Conservation (phyloP, 2,113 vertebrate genomes). For the Tonatia bakeri region DNA sequence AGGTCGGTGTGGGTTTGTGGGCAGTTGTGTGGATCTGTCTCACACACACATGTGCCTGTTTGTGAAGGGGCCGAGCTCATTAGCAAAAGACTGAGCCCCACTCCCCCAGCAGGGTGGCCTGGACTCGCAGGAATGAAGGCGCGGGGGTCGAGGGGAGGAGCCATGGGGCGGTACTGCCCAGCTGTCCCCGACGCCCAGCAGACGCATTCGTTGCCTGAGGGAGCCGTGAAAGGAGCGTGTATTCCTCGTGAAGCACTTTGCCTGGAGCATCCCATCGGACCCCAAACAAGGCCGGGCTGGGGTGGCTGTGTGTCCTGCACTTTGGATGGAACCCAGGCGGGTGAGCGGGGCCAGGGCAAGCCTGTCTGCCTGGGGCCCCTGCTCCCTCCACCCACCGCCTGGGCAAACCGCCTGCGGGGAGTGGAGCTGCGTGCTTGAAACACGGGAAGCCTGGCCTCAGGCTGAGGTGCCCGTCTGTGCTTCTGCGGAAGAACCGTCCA, state of each 20-base stretch:
- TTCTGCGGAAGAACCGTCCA: rapidly evolving
- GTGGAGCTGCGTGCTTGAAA: rapidly evolving
- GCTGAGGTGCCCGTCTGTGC: rapidly evolving
- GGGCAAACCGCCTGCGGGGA: background rate
- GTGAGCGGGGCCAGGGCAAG: rapidly evolving
- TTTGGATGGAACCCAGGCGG: rapidly evolving
- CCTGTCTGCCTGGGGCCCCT: rapidly evolving
- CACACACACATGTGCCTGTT: rapidly evolving
- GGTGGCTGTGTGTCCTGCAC: rapidly evolving
- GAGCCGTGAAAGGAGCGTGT: rapidly evolving
- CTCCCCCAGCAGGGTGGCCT: no score
- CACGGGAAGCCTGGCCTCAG: background rate
- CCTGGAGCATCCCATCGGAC: rapidly evolving
- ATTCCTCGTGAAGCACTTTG: rapidly evolving
- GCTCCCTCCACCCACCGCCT: rapidly evolving
- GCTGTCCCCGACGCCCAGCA: background rate
- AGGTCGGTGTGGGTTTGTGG: rapidly evolving
- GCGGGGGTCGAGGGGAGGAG: background rate
- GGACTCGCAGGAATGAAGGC: rapidly evolving
- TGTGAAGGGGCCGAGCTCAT: background rate
- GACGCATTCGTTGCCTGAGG: no score
- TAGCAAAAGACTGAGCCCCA: background rate
- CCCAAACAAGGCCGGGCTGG: rapidly evolving
- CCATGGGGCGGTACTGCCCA: rapidly evolving
- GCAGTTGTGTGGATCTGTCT: rapidly evolving